Evolutionary conservation across 2,888 invertebrate species (phyloP).

Genomic region (Chymomyza fuscimana): DNA sequence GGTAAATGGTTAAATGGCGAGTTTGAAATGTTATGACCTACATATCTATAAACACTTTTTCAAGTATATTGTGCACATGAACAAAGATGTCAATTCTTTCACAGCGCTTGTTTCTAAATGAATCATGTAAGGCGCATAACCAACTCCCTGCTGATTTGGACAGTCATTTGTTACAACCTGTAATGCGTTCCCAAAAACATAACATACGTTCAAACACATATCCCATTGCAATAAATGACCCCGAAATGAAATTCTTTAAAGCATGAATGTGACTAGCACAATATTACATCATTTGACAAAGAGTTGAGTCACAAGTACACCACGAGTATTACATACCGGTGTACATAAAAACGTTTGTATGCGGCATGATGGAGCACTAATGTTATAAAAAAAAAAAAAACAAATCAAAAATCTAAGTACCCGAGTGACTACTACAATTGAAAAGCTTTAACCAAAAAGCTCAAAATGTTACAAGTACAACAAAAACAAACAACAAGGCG

Average conservation of each 20-base stretch:
- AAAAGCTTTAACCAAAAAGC: constrained; percentile 62
- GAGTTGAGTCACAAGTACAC: constrained; percentile 52
- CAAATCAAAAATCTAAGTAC: constrained; percentile 4
- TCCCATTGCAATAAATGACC: constrained; percentile 26
- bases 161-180: neutral
- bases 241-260: constrained; percentile 55
- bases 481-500: constrained; percentile 23
- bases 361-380: constrained; percentile 63
- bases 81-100: neutral
- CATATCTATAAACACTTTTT: too few relatives aligned
- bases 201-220: neutral
- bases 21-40: too few relatives aligned
- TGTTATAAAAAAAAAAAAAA: constrained; percentile 34
- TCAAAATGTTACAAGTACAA: constrained; percentile 42
- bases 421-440: constrained; percentile 23
- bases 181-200: neutral
- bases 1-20: too few relatives aligned
- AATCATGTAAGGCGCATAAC: neutral
- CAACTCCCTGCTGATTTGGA: neutral
- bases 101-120: too few relatives aligned
- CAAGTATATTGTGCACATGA: neutral
- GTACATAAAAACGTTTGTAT: constrained; percentile 21
- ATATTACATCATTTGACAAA: constrained; percentile 58
- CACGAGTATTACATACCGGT: constrained; percentile 3
- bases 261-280: constrained; percentile 17